Evolutionary conservation across 2,113 vertebrate species (phyloP), one percentile per base, ranked within the genome.

Genomic region (Eonycteris spelaea): DNA sequence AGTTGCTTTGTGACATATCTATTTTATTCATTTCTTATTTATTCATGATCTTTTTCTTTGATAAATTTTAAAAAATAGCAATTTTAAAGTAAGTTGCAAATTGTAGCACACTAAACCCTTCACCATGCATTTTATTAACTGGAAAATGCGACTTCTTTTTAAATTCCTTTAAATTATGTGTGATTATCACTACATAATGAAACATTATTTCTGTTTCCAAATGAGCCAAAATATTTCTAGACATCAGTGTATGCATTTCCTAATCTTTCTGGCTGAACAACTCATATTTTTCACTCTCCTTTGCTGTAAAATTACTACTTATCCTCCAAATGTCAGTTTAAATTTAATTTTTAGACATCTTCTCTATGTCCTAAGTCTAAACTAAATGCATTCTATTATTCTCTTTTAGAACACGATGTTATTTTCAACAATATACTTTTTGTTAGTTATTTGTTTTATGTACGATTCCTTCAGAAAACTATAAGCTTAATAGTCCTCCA

Each of bases 41-140:
- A 8, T 82, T 43, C 30, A 40, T 35, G 10, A 51, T 71, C 3
- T 38, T 89, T 83, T 80, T 26, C 8, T 91, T 86, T 86, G n/a
- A 83, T 83, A 16, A 9, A 73, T 86, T 88, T 92, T 91, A 92
- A 86, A 86, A 7, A 91, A 16, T 51, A 16, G 51, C 15, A 51
- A 75, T 88, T 87, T 92, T 91, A 92, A 86, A 84, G 6, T 88
- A 85, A 91, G 1, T 79, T 88, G 15, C n/a, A 87, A 91, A 82
- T 33, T 71, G 19, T 61, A 24, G 9, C 51, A 35, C 35, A 55
- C 1, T 16, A 61, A 55, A 33, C 14, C 9, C 3, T 63, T 79
- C 4, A 89, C 14, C 30, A n/a, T 48, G 14, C 12, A 18, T 70
- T 77, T 14, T 2, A 75, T 65, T 88, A 67, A 82, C 16, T 18